phyloP scores from a whole-genome alignment of 2,888 invertebrate genomes.

The Hirtodrosophila alboralis region DNA sequence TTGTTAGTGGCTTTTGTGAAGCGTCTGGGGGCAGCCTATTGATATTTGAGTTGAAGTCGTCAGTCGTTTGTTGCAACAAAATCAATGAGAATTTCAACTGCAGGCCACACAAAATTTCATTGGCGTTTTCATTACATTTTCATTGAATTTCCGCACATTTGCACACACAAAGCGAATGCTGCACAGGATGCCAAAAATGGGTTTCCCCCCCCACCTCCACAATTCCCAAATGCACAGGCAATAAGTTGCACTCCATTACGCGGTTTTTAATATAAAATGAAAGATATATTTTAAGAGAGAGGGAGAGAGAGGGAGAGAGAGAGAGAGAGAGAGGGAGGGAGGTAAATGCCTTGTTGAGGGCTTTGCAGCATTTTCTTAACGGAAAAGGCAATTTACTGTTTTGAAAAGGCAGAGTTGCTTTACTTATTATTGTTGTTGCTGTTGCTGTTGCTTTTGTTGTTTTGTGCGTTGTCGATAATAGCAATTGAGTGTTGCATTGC shows the following conservation, averaged over 20 bases:
- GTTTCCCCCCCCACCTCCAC: background rate
- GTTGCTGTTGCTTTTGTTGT: slow-evolving; percentile 23
- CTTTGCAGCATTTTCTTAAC: slow-evolving; percentile 39
- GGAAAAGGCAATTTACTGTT: slow-evolving; percentile 58
- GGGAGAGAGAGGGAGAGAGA: background rate
- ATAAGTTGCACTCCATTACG: slow-evolving; percentile 77
- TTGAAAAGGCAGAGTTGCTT: slow-evolving; percentile 43
- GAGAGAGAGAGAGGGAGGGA: background rate
- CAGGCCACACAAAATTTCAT: slow-evolving; percentile 30
- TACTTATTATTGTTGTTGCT: slow-evolving; percentile 19
- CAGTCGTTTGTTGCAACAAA: slow-evolving; percentile 22
- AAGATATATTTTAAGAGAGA: background rate
- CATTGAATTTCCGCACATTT: slow-evolving; percentile 65
- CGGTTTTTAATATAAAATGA: slow-evolving; percentile 64
- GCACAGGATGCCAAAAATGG: slow-evolving; percentile 1
- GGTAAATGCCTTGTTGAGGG: slow-evolving; percentile 8
- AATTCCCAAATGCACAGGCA: slow-evolving; percentile 58
- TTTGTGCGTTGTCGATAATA: slow-evolving; percentile 66
- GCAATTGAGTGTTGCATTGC: slow-evolving; percentile 78
- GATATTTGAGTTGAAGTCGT: slow-evolving; percentile 45
- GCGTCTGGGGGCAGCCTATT: slow-evolving; percentile 32
- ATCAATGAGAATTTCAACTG: slow-evolving; percentile 40
- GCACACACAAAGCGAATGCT: slow-evolving; percentile 55
- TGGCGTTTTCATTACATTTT: slow-evolving; percentile 56
- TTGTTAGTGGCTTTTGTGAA: slow-evolving; percentile 31